Conservation (phyloP, 1,140 invertebrate genomes). For the Cherax quadricarinatus region DNA sequence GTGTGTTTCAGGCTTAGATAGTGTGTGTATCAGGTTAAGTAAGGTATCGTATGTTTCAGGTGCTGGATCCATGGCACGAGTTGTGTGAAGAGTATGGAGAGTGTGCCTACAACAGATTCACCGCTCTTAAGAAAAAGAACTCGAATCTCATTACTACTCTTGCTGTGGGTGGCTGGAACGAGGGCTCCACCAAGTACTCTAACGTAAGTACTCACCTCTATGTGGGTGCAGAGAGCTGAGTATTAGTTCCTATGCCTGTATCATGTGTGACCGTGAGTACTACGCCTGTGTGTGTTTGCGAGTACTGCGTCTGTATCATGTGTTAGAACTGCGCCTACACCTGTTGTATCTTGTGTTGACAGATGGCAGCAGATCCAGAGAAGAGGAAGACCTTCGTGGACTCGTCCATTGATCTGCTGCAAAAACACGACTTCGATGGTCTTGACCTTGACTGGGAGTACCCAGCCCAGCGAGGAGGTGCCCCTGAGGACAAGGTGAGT, state of each 20-base stretch:
- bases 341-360: background rate
- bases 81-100: conserved; percentile 45
- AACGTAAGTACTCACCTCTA: conserved; percentile 1
- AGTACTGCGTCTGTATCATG: too few species aligned
- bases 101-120: conserved; percentile 54
- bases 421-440: conserved; percentile 48
- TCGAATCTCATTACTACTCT: conserved; percentile 34
- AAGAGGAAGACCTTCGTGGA: conserved; percentile 38
- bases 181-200: conserved; percentile 83
- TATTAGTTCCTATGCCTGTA: too few species aligned
- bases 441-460: conserved; percentile 53
- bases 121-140: conserved; percentile 49
- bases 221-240: too few species aligned
- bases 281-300: too few species aligned
- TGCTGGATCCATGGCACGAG: conserved; percentile 14
- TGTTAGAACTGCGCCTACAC: too few species aligned
- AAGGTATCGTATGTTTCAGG: too few species aligned
- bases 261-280: too few species aligned
- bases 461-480: conserved; percentile 25
- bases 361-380: conserved; percentile 21
- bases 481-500: conserved; percentile 25
- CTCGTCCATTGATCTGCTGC: conserved; percentile 8
- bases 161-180: conserved; percentile 79
- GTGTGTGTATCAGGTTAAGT: too few species aligned
- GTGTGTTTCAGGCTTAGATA: too few species aligned